Conservation (phyloP, 2,113 vertebrate species). For the zebrafish (Danio rerio) region GRCz12tu NC_133197.1:4219001-4219500, state of each 20-base stretch:
- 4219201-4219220: too few species aligned
- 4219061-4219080: too few species aligned
- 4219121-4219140: too few species aligned
- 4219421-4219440: constrained; percentile 42
- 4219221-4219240: constrained; percentile 17
- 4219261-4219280: constrained; percentile 61
- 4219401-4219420: constrained; percentile 54
- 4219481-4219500: not conserved
- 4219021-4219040: too few species aligned
- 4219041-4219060: too few species aligned
- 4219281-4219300: not conserved
- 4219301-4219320: not conserved
- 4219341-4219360: not conserved
- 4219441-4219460: constrained; percentile 21
- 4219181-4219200: too few species aligned
- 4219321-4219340: constrained; percentile 34
- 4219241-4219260: constrained; percentile 54
- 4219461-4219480: constrained; percentile 24
- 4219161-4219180: too few species aligned
- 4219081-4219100: too few species aligned
- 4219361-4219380: constrained; percentile 62
- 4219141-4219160: too few species aligned
- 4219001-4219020: too few species aligned
- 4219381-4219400: constrained; percentile 57
- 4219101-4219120: too few species aligned